Evolutionary conservation across 37 sponge, comb jelly and placozoan genomes (phyloP).

Genomic region (Tethya wilhelma): DNA sequence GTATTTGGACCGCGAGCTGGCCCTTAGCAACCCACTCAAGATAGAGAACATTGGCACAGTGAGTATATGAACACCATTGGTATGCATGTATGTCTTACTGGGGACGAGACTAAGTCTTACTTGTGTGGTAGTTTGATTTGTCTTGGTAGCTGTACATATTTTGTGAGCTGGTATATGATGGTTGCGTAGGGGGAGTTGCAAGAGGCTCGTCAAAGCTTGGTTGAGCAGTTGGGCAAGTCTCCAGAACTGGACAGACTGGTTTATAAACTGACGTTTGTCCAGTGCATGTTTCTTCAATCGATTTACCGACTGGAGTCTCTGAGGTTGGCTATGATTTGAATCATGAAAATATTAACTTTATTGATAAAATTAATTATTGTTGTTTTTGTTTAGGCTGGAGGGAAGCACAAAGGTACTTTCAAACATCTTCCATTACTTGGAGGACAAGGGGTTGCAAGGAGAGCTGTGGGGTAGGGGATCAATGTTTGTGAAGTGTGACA

Average conservation of each 20-base stretch:
- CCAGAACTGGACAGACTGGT: slow-evolving; percentile 65
- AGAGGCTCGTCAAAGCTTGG: slow-evolving; percentile 64
- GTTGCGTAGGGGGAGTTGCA: slow-evolving; percentile 58
- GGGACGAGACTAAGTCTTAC: too few species aligned
- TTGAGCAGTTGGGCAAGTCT: slow-evolving; percentile 56
- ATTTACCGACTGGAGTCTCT: slow-evolving; percentile 80
- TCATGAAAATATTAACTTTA: background rate
- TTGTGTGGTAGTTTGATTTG: too few species aligned
- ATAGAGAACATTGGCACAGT: slow-evolving; percentile 66
- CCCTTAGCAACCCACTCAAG: slow-evolving; percentile 66
- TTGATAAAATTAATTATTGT: background rate
- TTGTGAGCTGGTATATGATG: background rate
- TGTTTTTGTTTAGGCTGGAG: slow-evolving; percentile 36
- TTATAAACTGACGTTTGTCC: slow-evolving; percentile 62
- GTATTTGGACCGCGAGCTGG: slow-evolving; percentile 78
- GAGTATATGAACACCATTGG: too few species aligned
- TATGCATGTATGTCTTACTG: too few species aligned
- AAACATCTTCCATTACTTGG: slow-evolving; percentile 73
- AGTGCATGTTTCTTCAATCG: slow-evolving; percentile 83
- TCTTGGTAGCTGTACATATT: too few species aligned
- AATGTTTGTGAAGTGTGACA: background rate
- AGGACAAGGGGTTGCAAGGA: slow-evolving; percentile 82
- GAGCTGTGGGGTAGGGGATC: slow-evolving; percentile 63
- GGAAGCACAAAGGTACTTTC: slow-evolving; percentile 43
- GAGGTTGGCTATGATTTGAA: slow-evolving; percentile 31